Evolutionary conservation across 92 coral and sea anemone genomes (phyloP), one percentile per base, ranked within the genome.

Genomic region (Phenganax marumi): DNA sequence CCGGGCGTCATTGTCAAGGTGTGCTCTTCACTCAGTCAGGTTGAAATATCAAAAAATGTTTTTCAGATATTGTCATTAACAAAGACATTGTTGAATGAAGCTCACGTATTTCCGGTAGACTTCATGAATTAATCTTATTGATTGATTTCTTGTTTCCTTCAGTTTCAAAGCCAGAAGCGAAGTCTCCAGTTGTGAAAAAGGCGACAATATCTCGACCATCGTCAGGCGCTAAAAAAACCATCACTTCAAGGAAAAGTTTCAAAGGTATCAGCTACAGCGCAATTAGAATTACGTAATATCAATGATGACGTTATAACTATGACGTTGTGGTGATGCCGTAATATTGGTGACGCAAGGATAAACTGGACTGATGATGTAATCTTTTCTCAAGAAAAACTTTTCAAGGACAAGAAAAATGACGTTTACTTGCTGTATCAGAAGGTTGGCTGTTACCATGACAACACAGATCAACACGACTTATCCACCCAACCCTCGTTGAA

Each of bases 131-230:
- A 12, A 24, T 23, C 6, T 16, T 52, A 51, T 56, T 55, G 17
- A 0, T n/a, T 2, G 21, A 21, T 26, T 18, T 71, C 8, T 19
- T 0, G 22, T 77, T 69, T 83, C 25, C 50, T 1, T 77, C 57
- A 95, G 98, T 95, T n/a, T 95, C 98, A 23, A 95, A 92, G 81
- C 98, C 98, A 13, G 97, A 95, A 54, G 98, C 98, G 0, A 97
- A 95, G 84, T 90, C 93, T 78, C 98, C 98, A 7, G 82, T 95
- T 53, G 96, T 95, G 0, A 95, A 95, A 81, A 84, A 90, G 70
- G 85, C 97, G 16, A 90, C 91, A 52, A 91, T 95, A 12, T 91
- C 98, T 26, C 71, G 72, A 10, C 82, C 82, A 76, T 9, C 24
- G 3, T 12, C 24, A 80, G 90, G 82, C 24, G 88, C 88, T 53